Conservation (phyloP, 2,797 vertebrate genomes). For the Macroramphosus scolopax region DNA sequence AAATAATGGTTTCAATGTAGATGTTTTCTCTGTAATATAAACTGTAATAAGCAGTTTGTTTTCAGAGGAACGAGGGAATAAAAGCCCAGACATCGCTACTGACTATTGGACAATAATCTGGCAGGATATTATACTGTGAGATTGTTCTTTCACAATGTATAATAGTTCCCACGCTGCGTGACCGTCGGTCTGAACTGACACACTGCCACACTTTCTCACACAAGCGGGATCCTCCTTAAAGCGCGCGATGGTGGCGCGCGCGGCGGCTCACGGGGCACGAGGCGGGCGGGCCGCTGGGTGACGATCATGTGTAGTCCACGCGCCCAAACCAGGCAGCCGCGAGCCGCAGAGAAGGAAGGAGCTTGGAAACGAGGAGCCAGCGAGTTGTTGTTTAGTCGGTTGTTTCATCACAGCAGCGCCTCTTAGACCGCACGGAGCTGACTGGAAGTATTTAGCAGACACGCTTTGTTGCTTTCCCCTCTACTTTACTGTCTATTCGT, state of each 20-base stretch:
- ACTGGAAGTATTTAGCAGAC: not conserved
- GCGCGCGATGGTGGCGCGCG: slow-evolving; percentile 64
- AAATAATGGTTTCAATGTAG: not conserved
- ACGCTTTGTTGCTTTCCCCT: not conserved
- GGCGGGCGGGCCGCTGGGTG: slow-evolving; percentile 71
- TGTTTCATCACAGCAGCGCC: slow-evolving; percentile 9
- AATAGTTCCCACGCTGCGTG: slow-evolving; percentile 69
- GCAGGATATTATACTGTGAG: slow-evolving; percentile 2
- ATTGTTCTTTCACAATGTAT: slow-evolving; percentile 13
- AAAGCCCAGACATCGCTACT: no score
- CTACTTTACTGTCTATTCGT: not conserved
- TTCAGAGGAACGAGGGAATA: no score
- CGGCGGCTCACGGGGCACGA: slow-evolving; percentile 68
- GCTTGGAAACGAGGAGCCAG: slow-evolving; percentile 7
- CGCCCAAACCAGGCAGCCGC: slow-evolving; percentile 75
- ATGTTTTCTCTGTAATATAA: not conserved
- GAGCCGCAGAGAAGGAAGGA: slow-evolving; percentile 46
- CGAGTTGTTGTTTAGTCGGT: no score
- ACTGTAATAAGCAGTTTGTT: no score
- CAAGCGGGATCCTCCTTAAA: slow-evolving; percentile 70
- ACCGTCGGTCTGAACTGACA: slow-evolving; percentile 63
- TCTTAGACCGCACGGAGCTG: slow-evolving; percentile 2
- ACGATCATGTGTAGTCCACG: slow-evolving; percentile 84
- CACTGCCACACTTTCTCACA: slow-evolving; percentile 82
- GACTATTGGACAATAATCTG: no score